A percentile compares a stretch with the other conserved stretches of the same genome.
Evolutionary conservation across 1,140 invertebrate genomes (phyloP).

Genomic region (Chironomus striatipennis): DNA sequence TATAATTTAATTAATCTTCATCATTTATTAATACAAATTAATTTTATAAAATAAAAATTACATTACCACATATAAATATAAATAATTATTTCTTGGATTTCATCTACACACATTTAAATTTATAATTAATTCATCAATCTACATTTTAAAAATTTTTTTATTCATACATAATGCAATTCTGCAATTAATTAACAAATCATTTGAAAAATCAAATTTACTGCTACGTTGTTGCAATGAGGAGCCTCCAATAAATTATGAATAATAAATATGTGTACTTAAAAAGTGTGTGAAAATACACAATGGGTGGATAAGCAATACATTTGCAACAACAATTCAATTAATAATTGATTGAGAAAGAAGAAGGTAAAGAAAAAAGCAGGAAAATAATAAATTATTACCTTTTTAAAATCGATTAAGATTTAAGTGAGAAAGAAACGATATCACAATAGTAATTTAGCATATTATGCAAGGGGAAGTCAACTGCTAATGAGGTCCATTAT

Average conservation of each 20-base stretch:
- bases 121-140: background rate
- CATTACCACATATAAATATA: background rate
- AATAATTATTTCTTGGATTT: background rate
- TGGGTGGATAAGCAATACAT: too few relatives aligned
- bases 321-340: slow-evolving; percentile 3
- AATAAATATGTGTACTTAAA: too few relatives aligned
- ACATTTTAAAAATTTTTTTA: background rate
- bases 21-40: background rate
- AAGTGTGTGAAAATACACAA: too few relatives aligned
- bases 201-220: slow-evolving; percentile 24
- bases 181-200: slow-evolving; percentile 24
- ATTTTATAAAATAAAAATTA: background rate
- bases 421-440: slow-evolving; percentile 23
- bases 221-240: slow-evolving; percentile 16
- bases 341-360: background rate
- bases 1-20: background rate
- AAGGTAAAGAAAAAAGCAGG: background rate
- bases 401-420: slow-evolving; percentile 14
- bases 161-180: background rate
- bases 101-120: background rate
- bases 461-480: background rate
- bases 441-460: slow-evolving; percentile 22
- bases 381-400: slow-evolving; percentile 9
- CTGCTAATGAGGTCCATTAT: too few relatives aligned
- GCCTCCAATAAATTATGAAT: too few relatives aligned